These are phyloP conservation scores for Halotydeus destructor DNA, from an alignment of 1,140 invertebrate genomes.

Conservation along the genomic window DNA sequence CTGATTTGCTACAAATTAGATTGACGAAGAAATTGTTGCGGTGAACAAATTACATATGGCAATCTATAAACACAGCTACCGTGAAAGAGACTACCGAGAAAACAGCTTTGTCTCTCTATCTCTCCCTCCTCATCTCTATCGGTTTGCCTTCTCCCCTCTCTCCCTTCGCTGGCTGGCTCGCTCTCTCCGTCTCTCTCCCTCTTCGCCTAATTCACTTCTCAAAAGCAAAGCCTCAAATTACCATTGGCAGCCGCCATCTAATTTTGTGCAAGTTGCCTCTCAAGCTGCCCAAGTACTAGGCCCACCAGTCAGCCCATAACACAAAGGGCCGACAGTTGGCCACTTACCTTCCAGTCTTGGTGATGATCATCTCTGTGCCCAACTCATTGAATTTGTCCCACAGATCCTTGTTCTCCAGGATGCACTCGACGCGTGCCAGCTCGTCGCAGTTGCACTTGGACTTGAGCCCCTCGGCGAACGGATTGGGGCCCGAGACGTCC, in stretches of 20 bases:
- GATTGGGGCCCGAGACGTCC: constrained; percentile 17
- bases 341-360: constrained; percentile 83
- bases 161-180: too few relatives aligned
- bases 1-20: too few relatives aligned
- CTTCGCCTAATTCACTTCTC: too few relatives aligned
- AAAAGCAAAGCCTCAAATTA: too few relatives aligned
- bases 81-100: too few relatives aligned
- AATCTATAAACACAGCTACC: too few relatives aligned
- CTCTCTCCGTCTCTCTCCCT: too few relatives aligned
- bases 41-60: too few relatives aligned
- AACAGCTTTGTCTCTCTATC: too few relatives aligned
- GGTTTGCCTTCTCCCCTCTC: too few relatives aligned
- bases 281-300: background rate
- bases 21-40: too few relatives aligned
- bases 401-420: constrained; percentile 71
- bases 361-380: constrained; percentile 98
- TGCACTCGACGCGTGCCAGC: constrained; percentile 55
- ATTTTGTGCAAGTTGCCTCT: background rate
- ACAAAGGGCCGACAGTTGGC: background rate
- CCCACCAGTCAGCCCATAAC: background rate
- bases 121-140: too few relatives aligned
- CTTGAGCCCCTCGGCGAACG: constrained; percentile 22
- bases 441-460: constrained; percentile 34
- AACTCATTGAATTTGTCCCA: constrained; percentile 85
- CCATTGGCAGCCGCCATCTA: background rate